Conservation (phyloP, 2,113 vertebrate species). For the Ancistrus triradiatus region DNA sequence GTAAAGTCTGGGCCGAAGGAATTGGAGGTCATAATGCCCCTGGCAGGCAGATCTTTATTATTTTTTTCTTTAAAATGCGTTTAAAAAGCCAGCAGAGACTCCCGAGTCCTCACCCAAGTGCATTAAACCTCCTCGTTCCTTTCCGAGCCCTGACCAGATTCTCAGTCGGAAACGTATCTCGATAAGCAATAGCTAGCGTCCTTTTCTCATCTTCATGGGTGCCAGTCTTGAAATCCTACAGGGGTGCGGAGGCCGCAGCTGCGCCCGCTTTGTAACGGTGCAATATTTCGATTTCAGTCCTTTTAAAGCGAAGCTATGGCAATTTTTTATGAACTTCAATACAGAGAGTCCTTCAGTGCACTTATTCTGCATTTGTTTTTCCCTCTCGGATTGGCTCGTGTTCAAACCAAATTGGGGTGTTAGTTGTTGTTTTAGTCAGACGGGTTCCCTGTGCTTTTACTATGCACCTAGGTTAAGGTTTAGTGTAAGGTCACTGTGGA, state of each 20-base stretch:
- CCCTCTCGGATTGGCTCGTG: not conserved
- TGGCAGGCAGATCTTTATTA: conserved; percentile 3
- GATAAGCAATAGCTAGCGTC: conserved; percentile 33
- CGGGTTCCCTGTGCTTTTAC: not conserved
- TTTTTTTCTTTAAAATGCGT: no score
- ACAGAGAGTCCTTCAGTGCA: conserved; percentile 7
- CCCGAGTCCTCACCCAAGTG: conserved; percentile 32
- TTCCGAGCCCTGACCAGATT: conserved; percentile 17
- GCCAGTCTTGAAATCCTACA: conserved; percentile 18
- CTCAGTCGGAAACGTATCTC: not conserved
- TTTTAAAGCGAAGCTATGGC: conserved; percentile 21
- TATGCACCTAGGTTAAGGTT: conserved; percentile 23
- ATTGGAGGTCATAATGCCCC: conserved; percentile 28
- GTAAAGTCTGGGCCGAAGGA: conserved; percentile 8
- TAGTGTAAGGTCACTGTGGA: conserved; percentile 26
- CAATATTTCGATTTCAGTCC: conserved; percentile 33
- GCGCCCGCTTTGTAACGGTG: conserved; percentile 31
- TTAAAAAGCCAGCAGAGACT: conserved; percentile 37
- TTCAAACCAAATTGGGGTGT: conserved; percentile 7
- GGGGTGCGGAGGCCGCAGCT: not conserved
- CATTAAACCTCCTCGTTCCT: conserved; percentile 24
- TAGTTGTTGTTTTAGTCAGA: conserved; percentile 29
- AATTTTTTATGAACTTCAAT: conserved; percentile 14
- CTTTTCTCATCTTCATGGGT: conserved; percentile 12
- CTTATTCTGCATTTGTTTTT: not conserved